Percentiles rank a stretch among this genome's conserved stretches.
These are phyloP conservation scores for Rhincodon typus DNA, from an alignment of 2,797 vertebrate genomes.

Conservation along the genomic window DNA sequence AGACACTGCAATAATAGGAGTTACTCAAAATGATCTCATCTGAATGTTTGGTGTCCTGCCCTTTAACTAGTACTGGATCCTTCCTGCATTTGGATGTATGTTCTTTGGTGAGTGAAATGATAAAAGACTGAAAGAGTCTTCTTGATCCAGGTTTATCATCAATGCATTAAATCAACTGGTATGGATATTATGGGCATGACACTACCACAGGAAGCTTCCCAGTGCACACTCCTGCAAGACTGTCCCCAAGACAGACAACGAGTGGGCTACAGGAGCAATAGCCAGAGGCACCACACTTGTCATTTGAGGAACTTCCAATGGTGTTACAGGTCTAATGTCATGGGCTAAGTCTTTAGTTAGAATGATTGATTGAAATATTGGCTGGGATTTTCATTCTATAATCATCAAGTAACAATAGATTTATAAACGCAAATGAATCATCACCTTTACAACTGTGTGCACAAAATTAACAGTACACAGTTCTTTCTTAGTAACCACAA, in stretches of 20 bases:
- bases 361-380: background rate
- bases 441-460: background rate
- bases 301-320: background rate
- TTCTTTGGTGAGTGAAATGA: background rate
- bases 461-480: background rate
- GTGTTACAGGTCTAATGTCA: background rate
- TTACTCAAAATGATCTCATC: background rate
- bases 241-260: background rate
- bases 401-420: background rate
- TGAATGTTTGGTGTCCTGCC: background rate
- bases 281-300: background rate
- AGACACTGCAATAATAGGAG: background rate
- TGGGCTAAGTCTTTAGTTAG: background rate
- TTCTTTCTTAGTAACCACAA: background rate
- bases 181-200: background rate
- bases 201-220: background rate
- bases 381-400: too few relatives aligned
- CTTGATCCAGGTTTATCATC: background rate
- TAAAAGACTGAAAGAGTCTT: background rate
- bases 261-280: background rate
- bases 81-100: background rate
- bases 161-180: background rate
- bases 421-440: background rate
- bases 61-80: background rate
- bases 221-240: background rate